Percentiles rank a stretch among this genome's conserved stretches.
Conservation (phyloP, 2,113 vertebrate species). For the Takifugu bimaculatus region DNA sequence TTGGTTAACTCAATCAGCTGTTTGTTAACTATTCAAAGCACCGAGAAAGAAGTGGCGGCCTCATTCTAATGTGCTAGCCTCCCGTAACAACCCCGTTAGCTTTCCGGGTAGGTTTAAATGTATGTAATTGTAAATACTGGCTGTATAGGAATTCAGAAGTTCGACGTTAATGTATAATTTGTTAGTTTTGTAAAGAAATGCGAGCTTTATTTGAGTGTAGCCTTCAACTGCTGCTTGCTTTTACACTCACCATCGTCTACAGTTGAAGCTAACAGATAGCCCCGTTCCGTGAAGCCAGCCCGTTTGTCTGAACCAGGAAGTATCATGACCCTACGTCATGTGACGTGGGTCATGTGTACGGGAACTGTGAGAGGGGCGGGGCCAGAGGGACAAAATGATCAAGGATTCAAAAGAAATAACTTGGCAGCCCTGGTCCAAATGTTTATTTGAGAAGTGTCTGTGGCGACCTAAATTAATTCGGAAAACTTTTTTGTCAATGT, state of each 20-base stretch:
- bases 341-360: conserved; percentile 54
- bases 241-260: conserved; percentile 68
- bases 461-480: too few species aligned
- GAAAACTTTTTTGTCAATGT: too few species aligned
- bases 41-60: conserved; percentile 31
- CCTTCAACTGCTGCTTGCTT: background rate
- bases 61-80: conserved; percentile 33
- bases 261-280: conserved; percentile 65
- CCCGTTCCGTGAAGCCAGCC: conserved; percentile 40
- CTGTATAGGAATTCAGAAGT: background rate
- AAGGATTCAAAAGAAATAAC: background rate
- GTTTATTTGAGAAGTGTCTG: too few species aligned
- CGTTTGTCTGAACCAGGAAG: conserved; percentile 39
- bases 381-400: background rate
- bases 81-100: conserved; percentile 31
- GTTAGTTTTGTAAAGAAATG: background rate
- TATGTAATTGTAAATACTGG: background rate
- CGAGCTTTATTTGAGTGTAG: background rate
- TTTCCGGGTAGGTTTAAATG: conserved; percentile 17
- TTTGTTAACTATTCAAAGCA: background rate
- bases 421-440: too few species aligned
- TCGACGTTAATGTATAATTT: too few species aligned
- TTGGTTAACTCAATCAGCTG: background rate
- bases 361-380: background rate
- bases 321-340: conserved; percentile 39